Evolutionary conservation across 2,797 vertebrate species (phyloP), one percentile per base, ranked within the genome.

Genomic region (Pristis pectinata): DNA sequence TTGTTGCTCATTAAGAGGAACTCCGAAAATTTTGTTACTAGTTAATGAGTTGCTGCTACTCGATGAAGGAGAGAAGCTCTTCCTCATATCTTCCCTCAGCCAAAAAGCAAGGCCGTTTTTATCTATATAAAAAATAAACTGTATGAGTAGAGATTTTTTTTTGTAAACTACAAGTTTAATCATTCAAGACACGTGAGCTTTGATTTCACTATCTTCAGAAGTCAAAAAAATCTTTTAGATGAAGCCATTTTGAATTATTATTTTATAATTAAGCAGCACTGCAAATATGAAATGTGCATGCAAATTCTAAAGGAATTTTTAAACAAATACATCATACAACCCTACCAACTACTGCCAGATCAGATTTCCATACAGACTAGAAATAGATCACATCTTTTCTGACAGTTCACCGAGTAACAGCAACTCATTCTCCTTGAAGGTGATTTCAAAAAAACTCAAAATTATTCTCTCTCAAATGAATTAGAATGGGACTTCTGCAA

Each of bases 61-160:
- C 98, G 98, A 98, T 97, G 98, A 98, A 98, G 97, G 98, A 97
- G 98, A 98, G 97, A 98, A 98, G 96, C 98, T 99, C 98, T 99
- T 99, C 98, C 99, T 99, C 99, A 99, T 99, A 98, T 98, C 98
- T 98, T 98, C 96, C 97, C 41, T 93, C 97, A 97, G 97, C 97
- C 97, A 97, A 97, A 98, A 98, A 98, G 97, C 97, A 98, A 97
- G 98, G 97, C 98, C 98, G 97, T 98, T 98, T 98, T 98, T 96
- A 98, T 98, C 98, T 98, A 98, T 96, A 96, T 97, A 97, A 96
- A 72, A 74, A 72, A 61, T 59, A 74, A 49, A 93, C 27, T 44
- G 27, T 11, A 49, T 93, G 24, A 93, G 44, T 56, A 89, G 34
- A 64, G 34, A 34, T 64, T n/a, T 92, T 70, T 11, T 64, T 93